These are phyloP conservation scores for Scaptomyza reducta DNA, from an alignment of 2,888 invertebrate genomes.

Conservation along the genomic window DNA sequence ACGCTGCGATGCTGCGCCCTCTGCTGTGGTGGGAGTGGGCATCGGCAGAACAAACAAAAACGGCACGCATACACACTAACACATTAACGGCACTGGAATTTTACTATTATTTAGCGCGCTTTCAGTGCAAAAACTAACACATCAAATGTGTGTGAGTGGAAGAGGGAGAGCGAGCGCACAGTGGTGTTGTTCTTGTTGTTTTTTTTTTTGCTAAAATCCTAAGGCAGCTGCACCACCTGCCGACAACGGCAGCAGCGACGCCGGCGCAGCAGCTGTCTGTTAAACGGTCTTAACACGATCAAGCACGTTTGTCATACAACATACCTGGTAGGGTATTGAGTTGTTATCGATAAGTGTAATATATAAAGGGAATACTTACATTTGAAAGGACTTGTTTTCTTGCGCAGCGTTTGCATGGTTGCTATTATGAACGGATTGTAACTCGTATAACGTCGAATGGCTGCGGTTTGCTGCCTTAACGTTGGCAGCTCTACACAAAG, in stretches of 20 bases:
- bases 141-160: constrained; percentile 8
- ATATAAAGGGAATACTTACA: constrained; percentile 88
- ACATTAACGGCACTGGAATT: constrained; percentile 54
- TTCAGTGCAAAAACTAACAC: constrained; percentile 30
- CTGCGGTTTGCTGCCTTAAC: constrained; percentile 49
- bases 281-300: constrained; percentile 41
- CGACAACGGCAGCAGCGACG: constrained; percentile 57
- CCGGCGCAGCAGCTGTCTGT: constrained; percentile 71
- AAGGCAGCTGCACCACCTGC: constrained; percentile 69
- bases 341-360: constrained; percentile 45
- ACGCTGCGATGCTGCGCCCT: constrained; percentile 14
- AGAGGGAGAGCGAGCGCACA: not conserved
- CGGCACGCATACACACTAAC: constrained; percentile 27
- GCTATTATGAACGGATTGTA: constrained; percentile 77
- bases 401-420: constrained; percentile 95
- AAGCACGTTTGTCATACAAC: constrained; percentile 40
- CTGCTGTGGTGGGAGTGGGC: constrained; percentile 45
- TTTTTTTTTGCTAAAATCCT: constrained; percentile 57
- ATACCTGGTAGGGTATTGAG: constrained; percentile 13
- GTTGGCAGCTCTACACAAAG: constrained; percentile 16
- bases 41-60: constrained; percentile 22
- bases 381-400: constrained; percentile 97
- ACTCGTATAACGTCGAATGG: constrained; percentile 75
- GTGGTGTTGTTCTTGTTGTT: constrained; percentile 38
- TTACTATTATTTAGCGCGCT: constrained; percentile 63